These are phyloP conservation scores for Temnothorax longispinosus DNA, from an alignment of 1,140 invertebrate species.

Conservation along the genomic window DNA sequence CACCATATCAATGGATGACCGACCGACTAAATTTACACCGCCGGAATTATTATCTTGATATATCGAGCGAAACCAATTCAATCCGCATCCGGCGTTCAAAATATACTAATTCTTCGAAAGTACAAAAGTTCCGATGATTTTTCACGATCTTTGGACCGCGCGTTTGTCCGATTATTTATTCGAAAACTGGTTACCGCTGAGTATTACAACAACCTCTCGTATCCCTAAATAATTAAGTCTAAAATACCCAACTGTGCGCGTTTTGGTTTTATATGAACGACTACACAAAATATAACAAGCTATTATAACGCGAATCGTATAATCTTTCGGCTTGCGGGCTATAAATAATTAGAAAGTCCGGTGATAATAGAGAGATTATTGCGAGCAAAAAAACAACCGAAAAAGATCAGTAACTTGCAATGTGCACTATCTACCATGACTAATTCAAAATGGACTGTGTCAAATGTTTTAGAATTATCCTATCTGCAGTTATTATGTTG, in stretches of 20 bases:
- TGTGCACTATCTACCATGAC: not conserved
- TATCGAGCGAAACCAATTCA: conserved; percentile 12
- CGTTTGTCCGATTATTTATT: not conserved
- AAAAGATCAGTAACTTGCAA: not conserved
- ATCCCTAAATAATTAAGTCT: not conserved
- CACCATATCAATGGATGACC: not conserved
- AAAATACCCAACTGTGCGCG: not conserved
- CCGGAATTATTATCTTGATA: conserved; percentile 41
- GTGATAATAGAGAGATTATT: conserved; percentile 37
- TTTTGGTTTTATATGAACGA: not conserved
- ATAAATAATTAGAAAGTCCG: conserved; percentile 30
- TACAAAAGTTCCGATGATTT: not conserved
- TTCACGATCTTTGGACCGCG: not conserved
- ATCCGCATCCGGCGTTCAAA: conserved; percentile 18
- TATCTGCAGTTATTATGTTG: not conserved
- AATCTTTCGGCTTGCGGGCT: not conserved
- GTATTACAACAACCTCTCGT: too few species aligned
- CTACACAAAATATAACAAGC: not conserved
- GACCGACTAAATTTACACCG: not conserved
- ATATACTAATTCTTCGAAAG: conserved; percentile 20
- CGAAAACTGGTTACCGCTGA: not conserved
- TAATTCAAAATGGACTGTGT: conserved; percentile 14
- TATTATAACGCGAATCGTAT: not conserved
- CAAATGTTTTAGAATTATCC: conserved; percentile 5
- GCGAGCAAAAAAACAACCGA: not conserved